These are phyloP conservation scores for Euwallacea fornicatus DNA, from an alignment of 1,140 invertebrate species.

Conservation along the genomic window DNA sequence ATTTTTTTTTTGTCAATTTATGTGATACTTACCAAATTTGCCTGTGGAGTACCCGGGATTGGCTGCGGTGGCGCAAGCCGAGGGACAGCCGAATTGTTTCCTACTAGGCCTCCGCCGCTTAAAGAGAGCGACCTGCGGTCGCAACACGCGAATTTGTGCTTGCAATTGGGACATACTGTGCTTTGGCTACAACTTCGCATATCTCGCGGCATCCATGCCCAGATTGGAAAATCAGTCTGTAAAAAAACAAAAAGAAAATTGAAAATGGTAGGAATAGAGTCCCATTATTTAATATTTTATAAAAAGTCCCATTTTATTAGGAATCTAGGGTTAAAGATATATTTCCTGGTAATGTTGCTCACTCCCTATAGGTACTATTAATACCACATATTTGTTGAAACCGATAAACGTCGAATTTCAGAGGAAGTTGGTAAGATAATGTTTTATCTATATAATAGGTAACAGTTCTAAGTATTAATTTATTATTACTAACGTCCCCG, in stretches of 20 bases:
- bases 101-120: constrained; percentile 47
- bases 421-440: too few species aligned
- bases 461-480: too few species aligned
- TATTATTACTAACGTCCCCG: too few species aligned
- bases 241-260: constrained; percentile 33
- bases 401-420: too few species aligned
- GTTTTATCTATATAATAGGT: too few species aligned
- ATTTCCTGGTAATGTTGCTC: too few species aligned
- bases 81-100: constrained; percentile 8
- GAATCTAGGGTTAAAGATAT: too few species aligned
- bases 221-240: constrained; percentile 41
- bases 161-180: constrained; percentile 66
- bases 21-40: constrained; percentile 7
- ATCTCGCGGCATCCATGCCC: constrained; percentile 53
- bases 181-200: constrained; percentile 51
- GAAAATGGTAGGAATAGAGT: too few species aligned
- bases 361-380: too few species aligned
- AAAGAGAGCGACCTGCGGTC: constrained; percentile 48
- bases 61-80: constrained; percentile 19
- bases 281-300: too few species aligned
- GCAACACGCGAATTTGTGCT: constrained; percentile 59
- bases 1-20: neutral
- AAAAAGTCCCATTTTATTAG: too few species aligned
- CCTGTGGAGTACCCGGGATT: constrained; percentile 16
- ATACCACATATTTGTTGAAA: too few species aligned